Evolutionary conservation across 2,113 vertebrate species (phyloP).

Genomic region (Carassius auratus): DNA sequence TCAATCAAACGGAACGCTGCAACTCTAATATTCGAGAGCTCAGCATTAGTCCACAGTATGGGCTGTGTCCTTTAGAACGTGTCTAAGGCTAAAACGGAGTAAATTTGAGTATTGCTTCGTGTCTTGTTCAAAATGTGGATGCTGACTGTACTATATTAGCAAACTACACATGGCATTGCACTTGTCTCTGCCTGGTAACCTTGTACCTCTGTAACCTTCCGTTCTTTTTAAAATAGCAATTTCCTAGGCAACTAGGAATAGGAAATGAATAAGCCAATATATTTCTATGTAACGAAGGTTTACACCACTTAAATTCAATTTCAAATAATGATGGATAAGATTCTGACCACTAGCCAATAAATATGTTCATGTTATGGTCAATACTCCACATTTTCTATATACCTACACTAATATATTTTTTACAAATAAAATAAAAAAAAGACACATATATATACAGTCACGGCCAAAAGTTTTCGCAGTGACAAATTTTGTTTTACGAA

Average conservation of each 20-base stretch:
- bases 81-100: neutral
- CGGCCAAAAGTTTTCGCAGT: no score
- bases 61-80: neutral
- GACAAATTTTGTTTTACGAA: no score
- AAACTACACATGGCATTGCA: neutral
- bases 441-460: no score
- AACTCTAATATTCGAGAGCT: conserved; percentile 8
- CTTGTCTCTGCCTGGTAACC: neutral
- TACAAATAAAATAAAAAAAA: no score
- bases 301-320: neutral
- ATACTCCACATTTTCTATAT: neutral
- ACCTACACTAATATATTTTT: neutral
- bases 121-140: neutral
- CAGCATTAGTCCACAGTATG: conserved; percentile 9
- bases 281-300: neutral
- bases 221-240: neutral
- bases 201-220: neutral
- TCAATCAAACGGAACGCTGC: conserved; percentile 20
- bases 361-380: neutral
- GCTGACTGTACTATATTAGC: neutral
- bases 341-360: neutral
- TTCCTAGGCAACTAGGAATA: neutral
- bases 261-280: neutral
- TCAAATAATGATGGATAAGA: neutral
- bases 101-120: neutral